A percentile compares a stretch with the other conserved stretches of the same genome.
Evolutionary conservation across 2,797 vertebrate species (phyloP).

Genomic region (Staurois parvus): DNA sequence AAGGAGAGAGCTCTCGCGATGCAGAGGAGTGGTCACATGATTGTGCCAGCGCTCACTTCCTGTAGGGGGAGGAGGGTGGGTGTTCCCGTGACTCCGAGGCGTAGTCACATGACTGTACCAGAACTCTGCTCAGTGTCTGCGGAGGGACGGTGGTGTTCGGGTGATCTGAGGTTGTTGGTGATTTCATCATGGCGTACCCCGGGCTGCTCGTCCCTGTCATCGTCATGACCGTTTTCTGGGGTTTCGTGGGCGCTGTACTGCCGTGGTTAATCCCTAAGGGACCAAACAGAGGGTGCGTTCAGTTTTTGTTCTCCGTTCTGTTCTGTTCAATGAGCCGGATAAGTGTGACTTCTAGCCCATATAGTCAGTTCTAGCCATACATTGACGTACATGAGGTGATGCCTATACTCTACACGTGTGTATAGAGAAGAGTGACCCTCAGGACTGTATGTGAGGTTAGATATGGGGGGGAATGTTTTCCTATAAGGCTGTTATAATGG

Average conservation of each 20-base stretch:
- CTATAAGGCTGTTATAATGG: too few species aligned
- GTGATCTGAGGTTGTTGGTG: neutral
- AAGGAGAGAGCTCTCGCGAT: too few species aligned
- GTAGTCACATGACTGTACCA: slow-evolving; percentile 35
- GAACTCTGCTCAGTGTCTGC: neutral
- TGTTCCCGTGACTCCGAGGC: neutral
- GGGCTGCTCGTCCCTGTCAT: slow-evolving; percentile 84
- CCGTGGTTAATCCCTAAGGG: slow-evolving; percentile 94
- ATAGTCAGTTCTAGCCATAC: too few species aligned
- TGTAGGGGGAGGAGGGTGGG: neutral
- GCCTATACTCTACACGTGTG: too few species aligned
- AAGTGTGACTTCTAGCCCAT: too few species aligned
- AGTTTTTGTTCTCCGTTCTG: neutral
- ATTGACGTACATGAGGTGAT: too few species aligned
- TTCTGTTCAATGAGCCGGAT: too few species aligned
- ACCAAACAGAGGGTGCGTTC: slow-evolving; percentile 92
- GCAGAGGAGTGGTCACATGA: too few species aligned
- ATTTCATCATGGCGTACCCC: slow-evolving; percentile 79
- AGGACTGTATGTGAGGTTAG: too few species aligned
- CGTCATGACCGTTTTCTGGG: slow-evolving; percentile 95
- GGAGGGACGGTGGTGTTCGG: neutral
- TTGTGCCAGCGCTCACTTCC: neutral
- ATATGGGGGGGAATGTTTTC: too few species aligned
- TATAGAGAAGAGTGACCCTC: too few species aligned
- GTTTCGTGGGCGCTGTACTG: slow-evolving; percentile 84